phyloP scores from a whole-genome alignment of 2,888 invertebrate genomes.

The Nemapogon koenigi region DNA sequence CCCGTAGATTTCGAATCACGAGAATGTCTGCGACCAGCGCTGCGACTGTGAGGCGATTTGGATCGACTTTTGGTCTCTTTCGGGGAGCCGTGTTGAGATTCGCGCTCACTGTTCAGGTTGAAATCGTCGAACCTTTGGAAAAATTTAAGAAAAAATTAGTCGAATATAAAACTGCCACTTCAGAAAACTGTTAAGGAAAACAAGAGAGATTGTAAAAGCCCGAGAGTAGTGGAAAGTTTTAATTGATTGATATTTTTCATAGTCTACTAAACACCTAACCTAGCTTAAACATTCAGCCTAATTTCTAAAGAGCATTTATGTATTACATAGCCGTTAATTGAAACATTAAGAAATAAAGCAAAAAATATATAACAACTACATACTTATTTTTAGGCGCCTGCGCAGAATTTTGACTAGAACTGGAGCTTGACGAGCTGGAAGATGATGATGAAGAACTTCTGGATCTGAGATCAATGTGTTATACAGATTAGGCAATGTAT shows the following conservation, averaged over 20 bases:
- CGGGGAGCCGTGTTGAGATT: conserved; percentile 34
- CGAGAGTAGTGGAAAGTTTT: too few relatives aligned
- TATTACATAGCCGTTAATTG: too few relatives aligned
- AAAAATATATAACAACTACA: conserved; percentile 19
- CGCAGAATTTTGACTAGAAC: conserved; percentile 51
- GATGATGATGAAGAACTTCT: conserved; percentile 54
- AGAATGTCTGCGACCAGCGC: conserved; percentile 35
- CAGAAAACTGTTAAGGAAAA: too few relatives aligned
- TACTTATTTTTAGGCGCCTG: conserved; percentile 49
- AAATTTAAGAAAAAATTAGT: not conserved
- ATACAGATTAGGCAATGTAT: too few relatives aligned
- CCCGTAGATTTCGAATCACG: too few relatives aligned
- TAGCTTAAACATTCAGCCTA: too few relatives aligned
- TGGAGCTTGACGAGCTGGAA: conserved; percentile 51
- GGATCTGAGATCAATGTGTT: conserved; percentile 28
- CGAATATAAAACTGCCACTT: too few relatives aligned
- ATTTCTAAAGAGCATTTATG: too few relatives aligned
- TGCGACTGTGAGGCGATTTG: conserved; percentile 13
- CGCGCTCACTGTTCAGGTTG: conserved; percentile 58
- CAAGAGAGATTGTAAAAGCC: too few relatives aligned
- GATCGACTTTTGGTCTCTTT: conserved; percentile 27
- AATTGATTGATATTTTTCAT: too few relatives aligned
- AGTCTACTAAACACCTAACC: too few relatives aligned
- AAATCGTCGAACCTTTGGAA: conserved; percentile 54
- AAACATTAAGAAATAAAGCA: too few relatives aligned